Base-by-base conservation (phyloP, 2,113 vertebrate species). In the Rana temporaria region DNA sequence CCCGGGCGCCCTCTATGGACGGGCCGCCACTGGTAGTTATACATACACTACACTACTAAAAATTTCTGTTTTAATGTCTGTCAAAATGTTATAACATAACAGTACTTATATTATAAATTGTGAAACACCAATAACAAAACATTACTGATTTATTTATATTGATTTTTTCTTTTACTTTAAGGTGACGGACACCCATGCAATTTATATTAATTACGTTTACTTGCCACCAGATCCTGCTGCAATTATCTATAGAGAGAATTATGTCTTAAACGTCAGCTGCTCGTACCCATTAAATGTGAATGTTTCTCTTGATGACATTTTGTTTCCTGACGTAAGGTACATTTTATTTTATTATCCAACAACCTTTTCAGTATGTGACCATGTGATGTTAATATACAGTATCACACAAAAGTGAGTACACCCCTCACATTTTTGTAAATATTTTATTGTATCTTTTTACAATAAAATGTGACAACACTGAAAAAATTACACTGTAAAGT, bases 201-300 rank as follows among this genome's bases (percentile, higher is more conserved):
- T 24, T 12, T 82, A 74, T 34, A 22, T 38, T 4, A 74, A 82
- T 30, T 48, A 42, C 0, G 42, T 82, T 14, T 73, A 66, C 52
- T 17, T 82, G 26, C 42, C 59, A 11, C 62, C 79, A 12, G 63
- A 78, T 34, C 9, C 24, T 34, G 6, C 48, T 18, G 42, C 30
- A 22, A 17, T 74, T 24, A 82, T 66, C 42, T 55, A 73, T 48
- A 81, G 79, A 65, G 60, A 82, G 14, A 15, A 12, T 6, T 65
- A 55, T 34, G 8, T 63, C 7, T 7, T 82, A 4, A 74, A 82
- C 26, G 79, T 82, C 2, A 56, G 42, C 7, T 82, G 79, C n/a
- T 24, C 60, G 6, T 82, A 82, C 9, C 79, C 48, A 5, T 30
- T 74, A n/a, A n/a, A 66, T 17, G 8, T 56, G 18, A 65, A 38